Conservation (phyloP, 2,888 invertebrate species). For the Chamaedrilus cognettii region DNA sequence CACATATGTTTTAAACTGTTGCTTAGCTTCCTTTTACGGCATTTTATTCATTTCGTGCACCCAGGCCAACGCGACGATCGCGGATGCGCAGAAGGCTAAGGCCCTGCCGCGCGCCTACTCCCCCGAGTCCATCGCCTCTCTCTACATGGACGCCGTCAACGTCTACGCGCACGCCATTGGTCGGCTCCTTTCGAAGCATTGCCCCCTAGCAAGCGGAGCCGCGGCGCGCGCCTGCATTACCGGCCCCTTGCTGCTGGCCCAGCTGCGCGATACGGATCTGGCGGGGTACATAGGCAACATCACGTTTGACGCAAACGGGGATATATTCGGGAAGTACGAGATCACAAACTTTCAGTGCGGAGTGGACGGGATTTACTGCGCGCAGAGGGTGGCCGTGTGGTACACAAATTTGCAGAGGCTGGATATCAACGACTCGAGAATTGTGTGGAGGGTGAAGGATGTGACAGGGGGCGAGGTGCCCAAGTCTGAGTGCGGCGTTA, state of each 20-base stretch:
- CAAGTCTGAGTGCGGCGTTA: constrained; percentile 29
- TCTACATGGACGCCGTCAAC: constrained; percentile 42
- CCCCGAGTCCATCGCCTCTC: constrained; percentile 16
- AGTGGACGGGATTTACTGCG: constrained; percentile 16
- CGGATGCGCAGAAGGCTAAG: not conserved
- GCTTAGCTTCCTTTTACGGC: too few species aligned
- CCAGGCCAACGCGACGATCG: not conserved
- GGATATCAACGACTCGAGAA: constrained; percentile 29
- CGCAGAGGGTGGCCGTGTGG: constrained; percentile 42
- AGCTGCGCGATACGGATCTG: constrained; percentile 26
- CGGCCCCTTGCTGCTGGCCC: constrained; percentile 35
- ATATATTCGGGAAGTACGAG: constrained; percentile 44
- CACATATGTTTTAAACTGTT: not conserved
- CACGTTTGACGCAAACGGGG: constrained; percentile 46
- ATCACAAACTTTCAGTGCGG: constrained; percentile 42
- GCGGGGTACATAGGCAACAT: constrained; percentile 37
- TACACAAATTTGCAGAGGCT: constrained; percentile 39
- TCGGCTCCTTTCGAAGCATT: constrained; percentile 35
- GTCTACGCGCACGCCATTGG: constrained; percentile 43
- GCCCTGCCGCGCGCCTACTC: constrained; percentile 9
- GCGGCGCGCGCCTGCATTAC: constrained; percentile 35
- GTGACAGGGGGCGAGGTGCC: constrained; percentile 7
- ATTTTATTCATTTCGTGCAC: too few species aligned
- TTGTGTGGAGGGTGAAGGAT: constrained; percentile 24
- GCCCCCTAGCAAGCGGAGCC: constrained; percentile 25